These are phyloP conservation scores for Odontophorus gujanensis DNA, from an alignment of 2,113 vertebrate genomes.

Conservation along the genomic window DNA sequence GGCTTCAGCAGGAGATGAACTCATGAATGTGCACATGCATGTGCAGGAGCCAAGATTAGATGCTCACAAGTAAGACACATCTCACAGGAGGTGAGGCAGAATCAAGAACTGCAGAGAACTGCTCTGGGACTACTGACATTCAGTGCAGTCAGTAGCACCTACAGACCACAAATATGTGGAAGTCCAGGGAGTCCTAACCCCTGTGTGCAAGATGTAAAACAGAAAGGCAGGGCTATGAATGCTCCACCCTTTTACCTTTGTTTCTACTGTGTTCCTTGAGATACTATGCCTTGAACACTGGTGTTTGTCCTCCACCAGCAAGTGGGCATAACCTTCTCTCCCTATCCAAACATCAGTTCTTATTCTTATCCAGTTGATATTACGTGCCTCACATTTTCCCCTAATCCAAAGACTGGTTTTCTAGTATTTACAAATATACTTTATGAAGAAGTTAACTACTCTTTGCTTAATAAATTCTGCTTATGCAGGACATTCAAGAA, in stretches of 20 bases:
- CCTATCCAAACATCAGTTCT: neutral
- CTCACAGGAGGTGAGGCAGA: neutral
- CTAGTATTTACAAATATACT: neutral
- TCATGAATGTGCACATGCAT: neutral
- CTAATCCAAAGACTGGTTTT: neutral
- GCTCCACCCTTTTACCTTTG: neutral
- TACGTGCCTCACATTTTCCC: neutral
- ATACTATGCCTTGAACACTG: neutral
- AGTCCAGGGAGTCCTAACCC: neutral
- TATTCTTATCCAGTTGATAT: neutral
- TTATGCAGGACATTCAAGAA: neutral
- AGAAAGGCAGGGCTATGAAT: neutral
- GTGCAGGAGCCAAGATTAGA: neutral
- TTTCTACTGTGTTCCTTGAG: rapidly evolving
- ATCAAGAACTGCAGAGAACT: neutral
- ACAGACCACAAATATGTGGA: rapidly evolving
- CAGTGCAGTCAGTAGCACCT: rapidly evolving
- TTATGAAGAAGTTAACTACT: neutral
- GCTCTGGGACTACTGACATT: rapidly evolving
- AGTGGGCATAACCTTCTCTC: neutral
- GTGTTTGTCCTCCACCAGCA: neutral
- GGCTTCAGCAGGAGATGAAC: neutral
- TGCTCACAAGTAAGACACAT: neutral
- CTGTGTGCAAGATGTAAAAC: neutral
- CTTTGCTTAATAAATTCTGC: neutral